phyloP scores from a whole-genome alignment of 2,888 invertebrate species.

The Cataglyphis altisquamis region DNA sequence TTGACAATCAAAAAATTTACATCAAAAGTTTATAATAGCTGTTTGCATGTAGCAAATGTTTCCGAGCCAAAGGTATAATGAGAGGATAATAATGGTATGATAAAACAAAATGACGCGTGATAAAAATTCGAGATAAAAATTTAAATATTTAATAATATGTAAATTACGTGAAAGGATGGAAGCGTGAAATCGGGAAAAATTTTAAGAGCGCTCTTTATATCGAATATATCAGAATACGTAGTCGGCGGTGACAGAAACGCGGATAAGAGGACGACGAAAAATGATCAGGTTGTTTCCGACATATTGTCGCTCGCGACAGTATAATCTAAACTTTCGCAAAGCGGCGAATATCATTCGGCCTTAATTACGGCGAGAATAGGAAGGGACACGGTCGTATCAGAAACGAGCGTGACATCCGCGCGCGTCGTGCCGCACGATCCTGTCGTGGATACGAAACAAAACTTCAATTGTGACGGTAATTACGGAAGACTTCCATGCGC shows the following conservation, averaged over 20 bases:
- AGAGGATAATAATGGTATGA: neutral
- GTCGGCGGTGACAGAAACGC: neutral
- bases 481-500: constrained; percentile 17
- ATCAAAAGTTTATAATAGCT: neutral
- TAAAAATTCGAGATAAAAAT: neutral
- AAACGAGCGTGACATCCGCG: neutral
- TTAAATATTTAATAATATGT: neutral
- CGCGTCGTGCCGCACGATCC: neutral
- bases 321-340: constrained; percentile 73
- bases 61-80: neutral
- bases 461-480: constrained; percentile 40
- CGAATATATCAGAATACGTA: neutral
- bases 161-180: neutral
- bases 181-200: neutral
- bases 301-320: constrained; percentile 22
- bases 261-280: neutral
- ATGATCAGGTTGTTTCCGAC: neutral
- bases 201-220: neutral
- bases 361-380: constrained; percentile 63
- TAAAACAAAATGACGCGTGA: neutral
- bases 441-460: constrained; percentile 38
- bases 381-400: constrained; percentile 22
- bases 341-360: constrained; percentile 50
- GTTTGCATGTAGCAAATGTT: neutral
- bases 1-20: neutral